These are phyloP conservation scores for Glaucomys volans DNA, from an alignment of 2,113 vertebrate species.

Conservation along the genomic window DNA sequence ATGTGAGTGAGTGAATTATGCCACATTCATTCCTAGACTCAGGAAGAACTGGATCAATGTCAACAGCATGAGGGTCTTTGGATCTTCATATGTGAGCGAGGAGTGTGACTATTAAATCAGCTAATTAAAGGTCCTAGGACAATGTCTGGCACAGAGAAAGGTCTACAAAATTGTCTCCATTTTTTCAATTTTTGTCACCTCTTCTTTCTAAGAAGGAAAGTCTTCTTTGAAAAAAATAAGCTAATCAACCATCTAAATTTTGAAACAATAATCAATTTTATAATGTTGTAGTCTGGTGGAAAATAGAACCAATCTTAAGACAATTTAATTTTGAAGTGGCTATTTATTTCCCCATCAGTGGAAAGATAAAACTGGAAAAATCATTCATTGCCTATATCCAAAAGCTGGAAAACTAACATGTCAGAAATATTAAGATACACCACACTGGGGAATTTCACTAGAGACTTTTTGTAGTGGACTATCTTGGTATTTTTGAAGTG, in stretches of 20 bases:
- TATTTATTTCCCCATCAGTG: not conserved
- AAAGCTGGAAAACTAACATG: not conserved
- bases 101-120: not conserved
- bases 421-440: not conserved
- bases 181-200: not conserved
- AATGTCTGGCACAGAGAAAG: not conserved
- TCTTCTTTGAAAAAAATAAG: slow-evolving; percentile 20
- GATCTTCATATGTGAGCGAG: not conserved
- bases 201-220: not conserved
- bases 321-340: slow-evolving; percentile 4
- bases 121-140: not conserved
- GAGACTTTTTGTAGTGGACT: not conserved
- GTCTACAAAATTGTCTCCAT: not conserved
- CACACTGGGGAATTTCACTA: not conserved
- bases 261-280: slow-evolving; percentile 14
- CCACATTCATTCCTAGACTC: not conserved
- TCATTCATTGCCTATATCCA: not conserved
- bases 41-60: not conserved
- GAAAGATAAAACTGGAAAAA: slow-evolving; percentile 2
- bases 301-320: slow-evolving; percentile 24
- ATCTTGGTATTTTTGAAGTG: not conserved
- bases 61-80: not conserved
- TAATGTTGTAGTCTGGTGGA: not conserved
- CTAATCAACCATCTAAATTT: not conserved
- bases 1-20: not conserved